Base-by-base conservation (phyloP, 2,797 vertebrate species). In the Holocentrus rufus region DNA sequence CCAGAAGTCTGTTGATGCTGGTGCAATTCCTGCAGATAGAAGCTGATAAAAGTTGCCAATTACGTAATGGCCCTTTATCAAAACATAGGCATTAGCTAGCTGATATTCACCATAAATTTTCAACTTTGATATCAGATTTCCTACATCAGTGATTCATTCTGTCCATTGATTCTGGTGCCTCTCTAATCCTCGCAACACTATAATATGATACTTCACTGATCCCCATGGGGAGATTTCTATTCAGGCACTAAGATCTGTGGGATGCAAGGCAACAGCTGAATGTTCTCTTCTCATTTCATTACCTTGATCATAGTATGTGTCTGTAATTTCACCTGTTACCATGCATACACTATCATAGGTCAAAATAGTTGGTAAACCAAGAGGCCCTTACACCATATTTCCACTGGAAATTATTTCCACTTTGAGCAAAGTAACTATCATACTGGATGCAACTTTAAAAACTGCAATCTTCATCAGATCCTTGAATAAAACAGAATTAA, bases 401-500 rank as follows among this genome's bases (percentile, higher is more conserved):
- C 7, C 53, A 52, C 39, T 5, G 58, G 53, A 67, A 65, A 68
- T 49, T 0, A 55, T 66, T 39, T 75, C 22, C 55, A 62, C 23
- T 0, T 1, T 13, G 27, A 79, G 63, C 0, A 27, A 63, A 11
- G 58, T 55, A 74, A 61, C 74, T 42, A 69, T 44, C 8, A 20
- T 20, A 65, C 73, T 64, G 39, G 46, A 18, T 54, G 31, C 8
- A 46, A 20, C 36, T 55, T 50, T 50, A 58, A 44, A 58, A 67
- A 57, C 31, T 36, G 25, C 2, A 59, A 71, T 30, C 27, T 61
- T 65, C 23, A 36, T 66, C 58, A n/a, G 4, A 18, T 6, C 17
- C 7, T 18, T 9, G 2, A 44, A 60, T 61, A 14, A 9, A 27
- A 72, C 52, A 58, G 11, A 84, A 53, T 79, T 74, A 46, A 76